Evolutionary conservation across 1,140 invertebrate genomes (phyloP).

Genomic region (Solenopsis invicta): DNA sequence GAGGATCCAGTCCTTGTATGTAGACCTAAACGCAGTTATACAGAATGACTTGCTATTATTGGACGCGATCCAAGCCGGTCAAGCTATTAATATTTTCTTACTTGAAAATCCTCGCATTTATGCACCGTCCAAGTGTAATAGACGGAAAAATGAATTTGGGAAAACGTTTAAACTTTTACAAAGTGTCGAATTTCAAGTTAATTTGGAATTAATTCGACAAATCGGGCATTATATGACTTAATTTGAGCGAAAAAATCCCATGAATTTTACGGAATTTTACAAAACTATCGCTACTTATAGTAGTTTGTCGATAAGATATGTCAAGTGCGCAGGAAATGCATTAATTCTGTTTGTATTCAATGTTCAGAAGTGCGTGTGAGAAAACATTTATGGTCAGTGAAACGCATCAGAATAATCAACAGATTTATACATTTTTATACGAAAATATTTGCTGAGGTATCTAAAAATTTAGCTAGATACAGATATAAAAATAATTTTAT

Average conservation of each 20-base stretch:
- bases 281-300: background rate
- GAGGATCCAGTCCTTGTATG: conserved; percentile 27
- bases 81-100: conserved; percentile 55
- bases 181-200: conserved; percentile 18
- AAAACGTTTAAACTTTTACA: background rate
- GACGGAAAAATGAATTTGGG: background rate
- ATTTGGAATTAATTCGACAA: background rate
- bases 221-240: background rate
- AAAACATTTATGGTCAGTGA: background rate
- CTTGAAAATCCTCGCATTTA: conserved; percentile 28
- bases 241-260: background rate
- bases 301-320: conserved; percentile 42
- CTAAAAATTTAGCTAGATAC: no score
- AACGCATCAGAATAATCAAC: background rate
- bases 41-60: conserved; percentile 56
- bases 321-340: background rate
- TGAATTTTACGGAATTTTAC: background rate
- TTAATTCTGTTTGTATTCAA: conserved; percentile 1
- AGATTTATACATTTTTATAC: background rate
- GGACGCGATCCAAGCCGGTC: conserved; percentile 48
- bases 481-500: no score
- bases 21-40: conserved; percentile 49
- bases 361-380: background rate
- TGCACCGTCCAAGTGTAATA: background rate
- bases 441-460: no score